These are phyloP conservation scores for Daktulosphaira vitifoliae DNA, from an alignment of 1,140 invertebrate species.

Conservation along the genomic window DNA sequence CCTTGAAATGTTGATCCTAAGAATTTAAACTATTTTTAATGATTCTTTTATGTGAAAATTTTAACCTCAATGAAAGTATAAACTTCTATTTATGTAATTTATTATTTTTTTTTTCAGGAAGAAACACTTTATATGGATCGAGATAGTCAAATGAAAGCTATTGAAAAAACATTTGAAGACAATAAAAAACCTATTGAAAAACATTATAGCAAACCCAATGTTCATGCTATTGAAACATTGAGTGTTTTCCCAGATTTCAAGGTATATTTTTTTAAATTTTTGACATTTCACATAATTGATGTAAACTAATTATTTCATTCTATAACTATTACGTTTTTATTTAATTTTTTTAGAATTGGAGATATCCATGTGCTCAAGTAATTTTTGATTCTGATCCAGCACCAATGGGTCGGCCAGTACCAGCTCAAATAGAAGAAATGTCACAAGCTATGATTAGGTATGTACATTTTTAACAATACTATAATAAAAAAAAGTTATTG, in stretches of 20 bases:
- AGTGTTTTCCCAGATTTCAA: conserved; percentile 92
- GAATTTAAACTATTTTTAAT: too few species aligned
- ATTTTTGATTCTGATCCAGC: conserved; percentile 97
- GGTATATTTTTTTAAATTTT: conserved; percentile 42
- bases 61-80: too few species aligned
- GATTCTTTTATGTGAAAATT: too few species aligned
- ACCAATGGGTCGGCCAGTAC: conserved; percentile 66
- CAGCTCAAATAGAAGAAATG: conserved; percentile 91
- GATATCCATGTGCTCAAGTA: conserved; percentile 94
- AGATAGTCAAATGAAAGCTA: conserved; percentile 94
- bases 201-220: conserved; percentile 92
- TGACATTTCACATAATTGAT: conserved; percentile 10
- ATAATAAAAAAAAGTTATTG: neutral
- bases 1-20: too few species aligned
- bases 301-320: neutral
- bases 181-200: conserved; percentile 76
- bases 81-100: too few species aligned
- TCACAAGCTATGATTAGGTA: conserved; percentile 95
- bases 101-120: conserved; percentile 48
- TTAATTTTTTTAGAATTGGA: conserved; percentile 64
- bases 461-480: neutral
- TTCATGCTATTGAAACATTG: conserved; percentile 81
- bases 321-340: too few species aligned
- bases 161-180: conserved; percentile 95
- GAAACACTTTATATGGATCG: conserved; percentile 94